Percentiles rank a stretch among this genome's conserved stretches.
These are phyloP conservation scores for Erebia aethiops DNA, from an alignment of 2,888 invertebrate species.

Conservation along the genomic window DNA sequence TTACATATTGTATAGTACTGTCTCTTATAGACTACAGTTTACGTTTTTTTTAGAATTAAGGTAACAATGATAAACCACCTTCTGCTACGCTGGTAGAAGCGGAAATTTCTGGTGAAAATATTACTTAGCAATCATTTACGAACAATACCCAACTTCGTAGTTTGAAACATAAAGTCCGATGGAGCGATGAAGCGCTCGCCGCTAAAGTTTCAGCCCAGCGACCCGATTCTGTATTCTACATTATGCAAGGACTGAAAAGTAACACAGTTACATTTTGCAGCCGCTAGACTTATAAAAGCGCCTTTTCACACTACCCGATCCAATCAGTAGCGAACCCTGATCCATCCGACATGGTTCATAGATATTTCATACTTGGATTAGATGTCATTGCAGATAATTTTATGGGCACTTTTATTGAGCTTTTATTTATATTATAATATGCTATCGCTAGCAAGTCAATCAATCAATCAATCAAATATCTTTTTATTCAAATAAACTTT, in stretches of 20 bases:
- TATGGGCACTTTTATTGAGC: too few relatives aligned
- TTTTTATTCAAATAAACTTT: too few relatives aligned
- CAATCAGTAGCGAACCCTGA: neutral
- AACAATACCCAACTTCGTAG: conserved; percentile 17
- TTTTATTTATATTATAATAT: too few relatives aligned
- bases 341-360: neutral
- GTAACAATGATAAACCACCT: neutral
- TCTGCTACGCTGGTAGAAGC: neutral
- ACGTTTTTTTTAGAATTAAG: neutral
- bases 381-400: too few relatives aligned
- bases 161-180: conserved; percentile 29
- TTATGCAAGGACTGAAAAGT: conserved; percentile 36
- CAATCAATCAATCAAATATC: too few relatives aligned
- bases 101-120: neutral
- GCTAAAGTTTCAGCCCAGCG: conserved; percentile 37
- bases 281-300: neutral
- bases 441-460: too few relatives aligned
- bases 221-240: conserved; percentile 37
- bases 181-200: conserved; percentile 24
- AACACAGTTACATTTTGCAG: conserved; percentile 40
- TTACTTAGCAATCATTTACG: conserved; percentile 11
- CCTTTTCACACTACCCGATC: neutral
- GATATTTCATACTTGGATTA: neutral
- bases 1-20: too few relatives aligned
- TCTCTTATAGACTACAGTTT: too few relatives aligned